Base-by-base conservation (phyloP, 2,888 invertebrate genomes). In the Gortyna flavago region DNA sequence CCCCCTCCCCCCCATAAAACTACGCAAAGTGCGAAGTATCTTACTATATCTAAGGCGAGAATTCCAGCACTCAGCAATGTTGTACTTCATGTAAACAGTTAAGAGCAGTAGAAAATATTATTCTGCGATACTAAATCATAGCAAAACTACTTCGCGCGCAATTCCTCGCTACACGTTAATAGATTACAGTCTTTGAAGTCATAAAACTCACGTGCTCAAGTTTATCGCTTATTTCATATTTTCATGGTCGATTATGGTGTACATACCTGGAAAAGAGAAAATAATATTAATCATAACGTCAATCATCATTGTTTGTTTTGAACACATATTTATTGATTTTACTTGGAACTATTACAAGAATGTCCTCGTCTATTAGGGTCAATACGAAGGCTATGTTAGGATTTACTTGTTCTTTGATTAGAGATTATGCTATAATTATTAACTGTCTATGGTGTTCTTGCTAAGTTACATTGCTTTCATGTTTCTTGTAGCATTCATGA, bases 191-290 rank as follows among this genome's bases (percentile, higher is more conserved):
- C 41, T n/a, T 61, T 38, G 5, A 68, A 68, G 32, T 66, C 18
- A 65, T 74, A 72, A 72, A 82, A 82, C 84, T 85, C 72, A 85
- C 84, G 13, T 85, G 70, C 54, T 75, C 29, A 44, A 51, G 35
- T 77, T 81, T 77, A 81, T 77, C 5, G 73, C n/a, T 79, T 48
- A 66, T 82, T 78, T 82, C 69, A 79, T 16, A 44, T 62, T 82
- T 78, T 82, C 69, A 79, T 16, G 51, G 59, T 25, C 70, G 79
- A 79, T 79, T 75, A 66, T 54, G n/a, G 29, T 57, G 70, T 72
- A 83, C 84, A 59, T 82, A 85, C 84, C 84, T 84, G 84, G n/a
- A 84, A 85, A 70, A 83, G 59, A 75, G 38, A 79, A 82, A 62
- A 75, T 13, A 48, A 70, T 74, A 75, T 75, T 41, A 54, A 44